These are phyloP conservation scores for Cephus pygmeus DNA, from an alignment of 2,888 invertebrate species.

Conservation along the genomic window DNA sequence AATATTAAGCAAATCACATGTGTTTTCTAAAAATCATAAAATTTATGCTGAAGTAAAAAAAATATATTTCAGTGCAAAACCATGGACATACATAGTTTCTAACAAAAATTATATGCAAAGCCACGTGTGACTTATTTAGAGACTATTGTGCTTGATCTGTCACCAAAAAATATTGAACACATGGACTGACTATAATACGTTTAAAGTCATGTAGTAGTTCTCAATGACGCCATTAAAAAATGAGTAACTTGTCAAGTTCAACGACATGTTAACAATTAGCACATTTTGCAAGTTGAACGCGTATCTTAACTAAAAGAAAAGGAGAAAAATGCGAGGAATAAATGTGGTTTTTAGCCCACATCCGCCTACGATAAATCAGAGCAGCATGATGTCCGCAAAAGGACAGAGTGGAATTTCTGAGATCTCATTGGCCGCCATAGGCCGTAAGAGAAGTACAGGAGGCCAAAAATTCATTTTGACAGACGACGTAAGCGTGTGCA, in stretches of 20 bases:
- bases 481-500: too few species aligned
- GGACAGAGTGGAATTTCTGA: slow-evolving; percentile 29
- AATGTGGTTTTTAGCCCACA: neutral
- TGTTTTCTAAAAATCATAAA: neutral
- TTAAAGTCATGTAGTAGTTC: neutral
- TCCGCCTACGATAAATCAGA: neutral
- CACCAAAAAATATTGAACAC: neutral
- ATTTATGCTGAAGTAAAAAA: neutral
- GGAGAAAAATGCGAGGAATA: neutral
- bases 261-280: neutral
- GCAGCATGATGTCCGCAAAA: slow-evolving; percentile 26
- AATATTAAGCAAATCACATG: neutral
- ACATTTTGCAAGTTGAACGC: neutral
- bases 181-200: too few species aligned
- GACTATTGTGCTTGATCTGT: neutral
- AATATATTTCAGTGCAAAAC: neutral
- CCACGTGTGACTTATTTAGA: neutral
- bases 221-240: neutral
- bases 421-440: slow-evolving; percentile 30
- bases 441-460: slow-evolving; percentile 11
- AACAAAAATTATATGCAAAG: too few species aligned
- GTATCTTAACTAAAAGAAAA: neutral
- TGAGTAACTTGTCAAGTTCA: neutral
- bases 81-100: too few species aligned
- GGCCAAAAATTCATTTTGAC: neutral